These are phyloP conservation scores for Crocuta crocuta DNA, from an alignment of 2,113 vertebrate species.

Conservation along the genomic window DNA sequence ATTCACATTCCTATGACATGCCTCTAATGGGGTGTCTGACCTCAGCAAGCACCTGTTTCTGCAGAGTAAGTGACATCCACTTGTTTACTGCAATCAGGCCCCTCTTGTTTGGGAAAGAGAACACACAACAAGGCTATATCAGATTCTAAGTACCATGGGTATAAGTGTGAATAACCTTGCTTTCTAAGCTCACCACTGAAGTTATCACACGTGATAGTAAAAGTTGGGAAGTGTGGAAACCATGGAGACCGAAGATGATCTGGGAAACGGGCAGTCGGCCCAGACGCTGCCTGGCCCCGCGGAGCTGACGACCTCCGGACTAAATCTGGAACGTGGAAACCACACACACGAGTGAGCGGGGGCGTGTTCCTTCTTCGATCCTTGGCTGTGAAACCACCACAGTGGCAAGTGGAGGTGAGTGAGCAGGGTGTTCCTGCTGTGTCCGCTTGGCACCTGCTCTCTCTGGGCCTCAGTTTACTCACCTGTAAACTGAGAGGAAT, in stretches of 20 bases:
- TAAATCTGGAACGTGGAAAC: neutral
- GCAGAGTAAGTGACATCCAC: neutral
- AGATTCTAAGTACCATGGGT: neutral
- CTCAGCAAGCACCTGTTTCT: neutral
- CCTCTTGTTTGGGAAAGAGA: neutral
- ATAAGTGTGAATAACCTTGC: neutral
- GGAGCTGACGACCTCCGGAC: neutral
- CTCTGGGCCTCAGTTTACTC: neutral
- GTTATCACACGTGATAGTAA: neutral
- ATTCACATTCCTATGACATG: neutral
- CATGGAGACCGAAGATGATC: neutral
- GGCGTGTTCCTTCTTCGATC: neutral
- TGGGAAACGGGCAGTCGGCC: neutral
- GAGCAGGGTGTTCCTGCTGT: too few species aligned
- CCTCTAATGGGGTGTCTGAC: neutral
- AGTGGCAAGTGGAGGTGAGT: neutral
- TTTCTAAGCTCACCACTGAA: neutral
- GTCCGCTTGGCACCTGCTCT: accelerated
- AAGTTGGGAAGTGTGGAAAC: neutral
- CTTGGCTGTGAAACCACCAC: neutral
- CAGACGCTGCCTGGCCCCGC: neutral
- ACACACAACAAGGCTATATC: neutral
- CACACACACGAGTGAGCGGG: neutral
- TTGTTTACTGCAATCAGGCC: neutral
- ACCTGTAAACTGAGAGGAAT: neutral